Base-by-base conservation (phyloP, 2,888 invertebrate genomes). In the Biston stratarius region DNA sequence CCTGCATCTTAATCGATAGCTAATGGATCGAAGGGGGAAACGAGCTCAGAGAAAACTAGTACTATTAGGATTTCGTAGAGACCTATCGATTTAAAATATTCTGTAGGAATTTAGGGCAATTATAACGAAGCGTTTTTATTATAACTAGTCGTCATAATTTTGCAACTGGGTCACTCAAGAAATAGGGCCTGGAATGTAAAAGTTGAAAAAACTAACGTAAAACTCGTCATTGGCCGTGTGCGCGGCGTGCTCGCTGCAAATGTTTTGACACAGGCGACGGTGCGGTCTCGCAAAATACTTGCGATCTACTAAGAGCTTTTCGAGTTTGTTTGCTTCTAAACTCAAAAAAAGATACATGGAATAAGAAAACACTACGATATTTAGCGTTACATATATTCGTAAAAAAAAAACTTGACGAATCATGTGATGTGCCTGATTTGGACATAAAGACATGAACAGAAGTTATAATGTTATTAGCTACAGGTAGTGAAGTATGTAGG, bases 1-100 rank as follows among this genome's bases (percentile, higher is more conserved):
- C 61, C 65, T 66, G 56, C 61, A 67, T 60, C 58, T 63, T 44
- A 59, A 24, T 65, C 49, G 61, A 38, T 11, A 53, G 48, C 56
- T 53, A 61, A 57, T 67, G 14, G 45, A 40, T 63, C 56, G 60
- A 60, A 60, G 56, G 55, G 49, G 51, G 48, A 67, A 55, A 61
- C 40, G 9, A 61, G 61, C 58, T 58, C 14, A 14, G 59, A 63
- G 61, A 53, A 61, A 67, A 59, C 63, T 49, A 34, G 63, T 60
- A 49, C 33, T 14, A 66, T 7, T 12, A 56, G 45, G 10, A 10
- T 36, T 61, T 47, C 36, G 34, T 34, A 34, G 10, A 40, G 24
- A 14, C 38, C 45, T 51, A 51, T 44, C 33, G 52, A 24, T 12
- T 53, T n/a, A 62, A 55, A 48, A 53, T 67, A 53, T 58, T 58